Evolutionary conservation across 2,113 vertebrate genomes (phyloP).

Genomic region (Symphodus melops): DNA sequence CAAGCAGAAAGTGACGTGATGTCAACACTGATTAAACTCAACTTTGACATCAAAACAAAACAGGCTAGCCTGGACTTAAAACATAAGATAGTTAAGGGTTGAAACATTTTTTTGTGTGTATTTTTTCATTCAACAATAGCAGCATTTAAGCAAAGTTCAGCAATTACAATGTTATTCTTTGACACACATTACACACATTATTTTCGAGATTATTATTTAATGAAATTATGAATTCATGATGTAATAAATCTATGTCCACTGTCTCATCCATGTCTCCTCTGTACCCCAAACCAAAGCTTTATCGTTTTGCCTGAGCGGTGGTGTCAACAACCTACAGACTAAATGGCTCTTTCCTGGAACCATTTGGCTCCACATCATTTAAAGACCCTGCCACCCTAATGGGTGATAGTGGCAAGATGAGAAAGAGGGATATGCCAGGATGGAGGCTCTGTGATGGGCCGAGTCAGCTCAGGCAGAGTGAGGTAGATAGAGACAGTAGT

Average conservation of each 20-base stretch:
- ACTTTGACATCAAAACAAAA: background rate
- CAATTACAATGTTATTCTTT: too few relatives aligned
- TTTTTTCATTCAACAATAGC: too few relatives aligned
- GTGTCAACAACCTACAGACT: slow-evolving; percentile 43
- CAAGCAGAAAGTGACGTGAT: background rate
- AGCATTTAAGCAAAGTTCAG: too few relatives aligned
- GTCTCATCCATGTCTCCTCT: slow-evolving; percentile 14
- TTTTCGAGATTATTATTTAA: too few relatives aligned
- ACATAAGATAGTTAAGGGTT: background rate
- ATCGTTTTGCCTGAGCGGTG: slow-evolving; percentile 45
- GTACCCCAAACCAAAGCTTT: slow-evolving; percentile 49
- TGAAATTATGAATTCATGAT: too few relatives aligned
- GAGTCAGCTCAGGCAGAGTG: slow-evolving; percentile 30
- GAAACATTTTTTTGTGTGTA: too few relatives aligned
- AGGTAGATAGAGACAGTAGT: slow-evolving; percentile 20
- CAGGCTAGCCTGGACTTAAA: background rate
- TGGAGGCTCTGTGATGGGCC: slow-evolving; percentile 27
- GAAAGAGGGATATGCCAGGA: slow-evolving; percentile 33
- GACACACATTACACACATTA: background rate
- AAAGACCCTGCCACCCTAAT: slow-evolving; percentile 49
- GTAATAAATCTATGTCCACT: background rate
- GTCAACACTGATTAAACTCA: background rate
- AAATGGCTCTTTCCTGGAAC: slow-evolving; percentile 65
- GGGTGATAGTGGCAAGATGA: slow-evolving; percentile 32
- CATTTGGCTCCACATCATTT: slow-evolving; percentile 61